Base-by-base conservation (phyloP, 2,113 vertebrate species). In the Tychaedon coryphoeus region DNA sequence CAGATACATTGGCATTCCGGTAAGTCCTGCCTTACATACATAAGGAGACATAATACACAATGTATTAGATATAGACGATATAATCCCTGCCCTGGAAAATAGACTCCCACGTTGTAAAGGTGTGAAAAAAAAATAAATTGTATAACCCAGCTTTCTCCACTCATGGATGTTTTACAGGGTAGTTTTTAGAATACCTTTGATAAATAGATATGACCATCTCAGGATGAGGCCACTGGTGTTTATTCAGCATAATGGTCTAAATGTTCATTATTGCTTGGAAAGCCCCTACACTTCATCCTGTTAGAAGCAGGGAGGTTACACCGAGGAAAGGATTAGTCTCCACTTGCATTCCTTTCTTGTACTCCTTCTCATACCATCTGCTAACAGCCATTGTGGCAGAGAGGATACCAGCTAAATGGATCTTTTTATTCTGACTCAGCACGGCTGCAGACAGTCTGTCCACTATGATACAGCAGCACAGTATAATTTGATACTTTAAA, bases 371-470 rank as follows among this genome's bases (percentile, higher is more conserved):
- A 34, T 62, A 33, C 47, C 67, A 80, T 62, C 71, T 86, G 71
- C 78, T 69, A 62, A 70, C 47, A 88, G 58, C 42, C 64, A 69
- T 71, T 93, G 94, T 86, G 86, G 90, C 40, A 95, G 74, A 91
- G 70, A 82, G 78, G 62, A 88, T 76, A 58, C 45, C 86, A 83
- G 64, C 43, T 73, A 92, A 86, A 80, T 42, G 54, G 86, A 79
- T 72, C 3, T 88, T 83, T 83, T 83, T 83, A 64, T 61, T 95
- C 82, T 97, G 96, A 97, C 82, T 96, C 95, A 95, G 94, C 95
- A 95, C 3, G 5, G 54, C 18, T 66, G 78, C 20, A 69, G 90
- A 78, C 85, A 50, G 71, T 26, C 74, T 79, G 93, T 53, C 74
- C 34, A 0, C 66, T 94, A 42, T 4, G 17, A 85, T 76, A 72